Base-by-base conservation (phyloP, 2,113 vertebrate genomes). In the Pseudopodoces humilis region DNA sequence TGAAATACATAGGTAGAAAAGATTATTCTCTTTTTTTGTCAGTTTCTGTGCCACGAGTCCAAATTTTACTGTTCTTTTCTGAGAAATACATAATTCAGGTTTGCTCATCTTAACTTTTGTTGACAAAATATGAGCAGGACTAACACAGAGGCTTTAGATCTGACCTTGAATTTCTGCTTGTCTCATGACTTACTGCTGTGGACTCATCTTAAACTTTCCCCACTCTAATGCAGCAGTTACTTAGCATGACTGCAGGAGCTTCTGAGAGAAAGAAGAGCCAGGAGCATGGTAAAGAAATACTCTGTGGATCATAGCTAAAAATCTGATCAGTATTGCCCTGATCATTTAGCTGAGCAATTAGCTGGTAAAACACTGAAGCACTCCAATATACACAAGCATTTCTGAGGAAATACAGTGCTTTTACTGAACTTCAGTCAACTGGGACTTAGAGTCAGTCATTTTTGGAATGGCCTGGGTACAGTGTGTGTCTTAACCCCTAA, bases 361-460 rank as follows among this genome's bases (percentile, higher is more conserved):
- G 28, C 58, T 37, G 41, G 39, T 59, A n/a, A n/a, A 81, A 47
- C 17, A 37, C 9, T n/a, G 62, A 74, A 67, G 9, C 23, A 30
- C 13, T 37, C 4, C 0, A 0, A 15, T 49, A 22, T 18, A 24
- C 5, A 12, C 17, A 53, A 63, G 56, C 4, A 9, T 13, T 75
- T 80, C 30, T 67, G 62, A 49, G 49, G 39, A 88, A 44, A 15
- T 60, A 8, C 5, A 24, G 15, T 75, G 39, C 39, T 85, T 75
- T 50, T 58, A 25, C 65, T 82, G n/a, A 49, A 18, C 39, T 60
- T 52, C 7, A 49, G 1, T 43, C 37, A 24, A 3, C 7, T 15
- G 39, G 41, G 7, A 46, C 9, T 22, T 77, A 12, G 0, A 65
- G 12, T 10, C 30, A 39, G 30, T 72, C 6, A 3, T 12, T 83